Base-by-base conservation (phyloP, 2,888 invertebrate genomes). In the Zhengitettix transpicula region DNA sequence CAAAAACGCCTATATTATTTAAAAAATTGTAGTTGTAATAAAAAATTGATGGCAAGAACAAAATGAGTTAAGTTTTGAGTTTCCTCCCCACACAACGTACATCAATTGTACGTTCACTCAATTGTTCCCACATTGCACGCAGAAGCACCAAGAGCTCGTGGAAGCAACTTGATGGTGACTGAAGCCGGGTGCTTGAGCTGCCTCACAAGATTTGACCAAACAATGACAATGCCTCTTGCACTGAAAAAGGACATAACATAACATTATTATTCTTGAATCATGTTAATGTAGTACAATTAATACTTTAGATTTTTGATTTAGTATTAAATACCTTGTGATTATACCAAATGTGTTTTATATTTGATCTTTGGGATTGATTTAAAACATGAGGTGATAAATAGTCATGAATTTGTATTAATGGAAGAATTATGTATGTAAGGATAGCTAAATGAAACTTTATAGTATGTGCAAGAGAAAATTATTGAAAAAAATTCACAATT, bases 221-320 rank as follows among this genome's bases (percentile, higher is more conserved):
- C 74, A 73, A 73, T 74, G 76, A 77, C 78, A 78, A 77, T 75
- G 76, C 78, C 75, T 78, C 78, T 78, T 77, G 78, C 77, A 79
- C 79, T 79, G 73, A 51, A 77, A 77, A 47, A n/a, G n/a, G n/a
- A n/a, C 12, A 47, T 14, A 47, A 47, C 12, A 47, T 47, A 47
- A 47, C 8, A 47, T 28, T 28, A 28, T 28, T 28, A 28, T 28
- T 28, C 28, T 28, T 28, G 28, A 28, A 28, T 28, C 28, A 28
- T 28, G 28, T 28, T 28, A 28, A 28, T 28, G 28, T 28, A 28
- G 28, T 28, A 28, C 28, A 28, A 28, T 28, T 28, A 7, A 28
- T 28, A 28, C 28, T 28, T 28, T 28, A 28, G 28, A 28, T 7
- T 28, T 28, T 28, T 28, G 3, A 28, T 28, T 28, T 28, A 28